These are phyloP conservation scores for Torymus tubicola DNA, from an alignment of 2,888 invertebrate species.

Conservation along the genomic window DNA sequence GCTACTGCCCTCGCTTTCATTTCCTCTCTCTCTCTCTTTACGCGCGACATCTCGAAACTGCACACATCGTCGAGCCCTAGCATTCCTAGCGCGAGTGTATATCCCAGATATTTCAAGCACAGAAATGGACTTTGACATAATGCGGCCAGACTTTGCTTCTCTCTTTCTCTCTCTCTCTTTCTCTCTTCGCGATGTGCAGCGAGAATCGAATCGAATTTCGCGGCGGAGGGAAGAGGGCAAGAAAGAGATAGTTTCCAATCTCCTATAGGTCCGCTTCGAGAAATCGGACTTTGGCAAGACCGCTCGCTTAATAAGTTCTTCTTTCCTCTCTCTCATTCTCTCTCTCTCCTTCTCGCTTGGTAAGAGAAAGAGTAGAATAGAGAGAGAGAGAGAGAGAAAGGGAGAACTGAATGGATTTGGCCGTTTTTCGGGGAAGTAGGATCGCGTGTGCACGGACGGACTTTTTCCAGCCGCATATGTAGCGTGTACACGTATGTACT, in stretches of 20 bases:
- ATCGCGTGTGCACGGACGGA: too few relatives aligned
- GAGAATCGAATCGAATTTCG: slow-evolving; percentile 35
- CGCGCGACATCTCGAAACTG: too few relatives aligned
- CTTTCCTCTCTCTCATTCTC: background rate
- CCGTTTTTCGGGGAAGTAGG: background rate
- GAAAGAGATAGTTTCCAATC: slow-evolving; percentile 45
- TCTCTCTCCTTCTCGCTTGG: background rate
- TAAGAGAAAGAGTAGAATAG: background rate
- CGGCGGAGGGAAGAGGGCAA: background rate
- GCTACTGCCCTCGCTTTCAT: too few relatives aligned
- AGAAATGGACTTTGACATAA: slow-evolving; percentile 54
- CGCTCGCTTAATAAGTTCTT: slow-evolving; percentile 56
- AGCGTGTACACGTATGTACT: too few relatives aligned
- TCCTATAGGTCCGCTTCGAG: slow-evolving; percentile 26
- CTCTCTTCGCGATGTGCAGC: background rate
- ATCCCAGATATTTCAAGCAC: slow-evolving; percentile 40
- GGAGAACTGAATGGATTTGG: slow-evolving; percentile 46
- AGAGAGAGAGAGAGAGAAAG: background rate
- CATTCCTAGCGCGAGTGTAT: too few relatives aligned
- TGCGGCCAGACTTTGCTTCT: slow-evolving; percentile 33
- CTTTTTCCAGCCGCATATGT: too few relatives aligned
- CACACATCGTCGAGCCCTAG: too few relatives aligned
- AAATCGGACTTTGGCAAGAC: slow-evolving; percentile 55
- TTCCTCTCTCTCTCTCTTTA: too few relatives aligned
- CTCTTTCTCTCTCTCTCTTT: too few relatives aligned